Conservation (phyloP, 1,140 invertebrate species). For the Cydia fagiglandana region DNA sequence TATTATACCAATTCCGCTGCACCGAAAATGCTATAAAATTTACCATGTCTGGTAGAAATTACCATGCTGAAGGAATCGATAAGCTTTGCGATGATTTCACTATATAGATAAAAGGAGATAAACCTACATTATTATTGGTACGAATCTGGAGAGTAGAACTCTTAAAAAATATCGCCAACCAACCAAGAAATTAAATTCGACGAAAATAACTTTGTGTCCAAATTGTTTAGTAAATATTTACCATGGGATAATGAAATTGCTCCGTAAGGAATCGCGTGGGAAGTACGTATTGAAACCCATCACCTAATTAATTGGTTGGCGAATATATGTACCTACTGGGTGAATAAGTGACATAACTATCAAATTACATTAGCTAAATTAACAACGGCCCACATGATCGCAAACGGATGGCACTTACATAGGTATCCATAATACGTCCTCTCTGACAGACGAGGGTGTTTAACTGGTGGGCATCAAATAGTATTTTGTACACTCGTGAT, state of each 20-base stretch:
- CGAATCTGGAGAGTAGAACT: background rate
- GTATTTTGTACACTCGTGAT: too few relatives aligned
- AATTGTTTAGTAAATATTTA: background rate
- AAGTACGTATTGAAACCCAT: background rate
- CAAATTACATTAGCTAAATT: background rate
- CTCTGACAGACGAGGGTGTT: background rate
- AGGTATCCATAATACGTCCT: background rate
- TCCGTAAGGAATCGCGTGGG: background rate
- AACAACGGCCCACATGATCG: background rate
- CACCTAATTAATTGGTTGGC: background rate
- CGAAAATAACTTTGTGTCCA: background rate
- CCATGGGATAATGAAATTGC: background rate
- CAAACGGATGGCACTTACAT: background rate
- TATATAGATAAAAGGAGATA: too few relatives aligned
- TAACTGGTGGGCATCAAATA: background rate
- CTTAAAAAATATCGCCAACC: too few relatives aligned
- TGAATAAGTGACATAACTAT: background rate
- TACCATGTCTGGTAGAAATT: too few relatives aligned
- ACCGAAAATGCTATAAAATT: too few relatives aligned
- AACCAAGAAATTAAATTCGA: background rate
- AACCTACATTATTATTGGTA: too few relatives aligned
- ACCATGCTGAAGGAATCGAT: too few relatives aligned
- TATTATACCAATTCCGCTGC: too few relatives aligned
- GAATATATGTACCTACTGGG: background rate
- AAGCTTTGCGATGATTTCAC: too few relatives aligned